Base-by-base conservation (phyloP, 2,888 invertebrate genomes). In the Drosophila recens region DNA sequence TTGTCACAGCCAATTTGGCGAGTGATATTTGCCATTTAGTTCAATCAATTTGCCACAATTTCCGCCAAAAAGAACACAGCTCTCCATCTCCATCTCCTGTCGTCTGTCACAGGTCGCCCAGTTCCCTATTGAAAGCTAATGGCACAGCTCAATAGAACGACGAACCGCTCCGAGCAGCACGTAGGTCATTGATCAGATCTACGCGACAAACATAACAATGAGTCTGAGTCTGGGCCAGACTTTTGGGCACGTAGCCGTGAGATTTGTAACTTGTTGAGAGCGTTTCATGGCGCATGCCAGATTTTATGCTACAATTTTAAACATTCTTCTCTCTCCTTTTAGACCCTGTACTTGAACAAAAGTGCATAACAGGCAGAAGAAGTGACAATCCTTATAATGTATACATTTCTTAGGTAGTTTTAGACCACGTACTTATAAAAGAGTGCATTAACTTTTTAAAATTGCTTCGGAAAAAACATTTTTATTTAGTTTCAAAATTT, bases 181-280 rank as follows among this genome's bases (percentile, higher is more conserved):
- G 90, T 90, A 89, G 89, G 87, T 83, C 87, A 91, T 89, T 90
- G 90, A 91, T 90, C 90, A 89, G 90, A 89, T 87, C 81, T 90
- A 91, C 90, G 90, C 89, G 90, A 90, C 90, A 85, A 75, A 89
- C 82, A 87, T 90, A 82, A 81, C 85, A 91, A 90, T 90, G 80
- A 67, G 74, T 49, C 30, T 90, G 80, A 67, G 74, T 49, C 30
- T 38, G 53, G 49, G 23, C 17, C 56, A 42, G 63, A 70, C 46
- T 72, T 72, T 69, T 67, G 65, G 75, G 66, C 78, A 78, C 78
- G 78, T 78, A 79, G 56, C 40, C 72, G 63, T 66, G 43, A 78
- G 76, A 78, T 78, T 78, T 78, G 79, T 78, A 79, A 79, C 78
- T 78, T 78, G 84, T 84, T 84, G 86, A 80, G 83, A 80, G 75